A percentile compares a stretch with the other conserved stretches of the same genome.
phyloP scores from a whole-genome alignment of 2,113 vertebrate genomes.

The Pseudolaguvia tuberculata region DNA sequence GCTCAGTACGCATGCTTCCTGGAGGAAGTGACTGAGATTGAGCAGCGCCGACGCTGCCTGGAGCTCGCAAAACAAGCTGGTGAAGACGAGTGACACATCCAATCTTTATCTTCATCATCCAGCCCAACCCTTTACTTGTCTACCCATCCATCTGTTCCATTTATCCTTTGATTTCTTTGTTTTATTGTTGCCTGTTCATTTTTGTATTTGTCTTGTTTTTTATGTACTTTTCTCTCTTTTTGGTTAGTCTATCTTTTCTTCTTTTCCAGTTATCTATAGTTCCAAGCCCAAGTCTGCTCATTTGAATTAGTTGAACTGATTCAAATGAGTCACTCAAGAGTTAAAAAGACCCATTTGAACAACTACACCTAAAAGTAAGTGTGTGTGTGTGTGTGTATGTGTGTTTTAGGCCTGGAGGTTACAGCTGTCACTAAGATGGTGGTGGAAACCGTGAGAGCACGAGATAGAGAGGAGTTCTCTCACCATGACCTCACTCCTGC shows the following conservation, averaged over 20 bases:
- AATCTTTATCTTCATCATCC: too few species aligned
- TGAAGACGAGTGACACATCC: slow-evolving; percentile 40
- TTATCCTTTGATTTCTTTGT: too few species aligned
- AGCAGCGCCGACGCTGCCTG: slow-evolving; percentile 81
- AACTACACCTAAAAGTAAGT: background rate
- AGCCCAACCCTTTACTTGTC: too few species aligned
- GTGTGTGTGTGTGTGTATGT: too few species aligned
- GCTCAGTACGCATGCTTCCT: slow-evolving; percentile 84
- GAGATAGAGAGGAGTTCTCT: slow-evolving; percentile 75
- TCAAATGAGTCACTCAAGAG: too few species aligned
- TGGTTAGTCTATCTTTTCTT: background rate
- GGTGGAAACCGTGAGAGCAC: slow-evolving; percentile 81
- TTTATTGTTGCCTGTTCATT: background rate
- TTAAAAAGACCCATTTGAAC: too few species aligned
- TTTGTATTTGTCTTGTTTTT: too few species aligned
- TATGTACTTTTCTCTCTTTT: background rate
- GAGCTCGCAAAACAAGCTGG: slow-evolving; percentile 85
- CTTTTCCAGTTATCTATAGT: too few species aligned
- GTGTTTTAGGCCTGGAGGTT: slow-evolving; percentile 74
- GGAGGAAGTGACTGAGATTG: slow-evolving; percentile 82
- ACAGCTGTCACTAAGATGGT: slow-evolving; percentile 82
- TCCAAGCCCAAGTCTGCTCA: too few species aligned
- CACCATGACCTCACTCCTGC: slow-evolving; percentile 73
- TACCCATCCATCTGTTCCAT: too few species aligned
- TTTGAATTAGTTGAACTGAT: too few species aligned